A percentile compares a stretch with the other conserved stretches of the same genome.
phyloP scores from a whole-genome alignment of 2,888 invertebrate genomes.

The Tiliacea aurago region DNA sequence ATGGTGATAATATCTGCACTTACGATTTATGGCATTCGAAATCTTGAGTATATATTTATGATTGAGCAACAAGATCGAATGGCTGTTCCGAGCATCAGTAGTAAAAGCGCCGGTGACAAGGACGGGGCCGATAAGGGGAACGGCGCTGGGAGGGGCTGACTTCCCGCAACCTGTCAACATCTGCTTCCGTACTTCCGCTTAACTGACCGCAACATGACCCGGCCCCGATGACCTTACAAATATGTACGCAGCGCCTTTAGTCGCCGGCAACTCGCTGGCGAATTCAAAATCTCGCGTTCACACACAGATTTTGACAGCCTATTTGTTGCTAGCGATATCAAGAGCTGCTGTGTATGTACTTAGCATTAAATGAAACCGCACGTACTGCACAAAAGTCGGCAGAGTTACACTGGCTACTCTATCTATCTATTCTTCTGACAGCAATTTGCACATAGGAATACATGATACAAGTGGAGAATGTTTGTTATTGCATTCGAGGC shows the following conservation, averaged over 20 bases:
- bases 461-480: too few relatives aligned
- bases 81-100: constrained; percentile 68
- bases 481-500: too few relatives aligned
- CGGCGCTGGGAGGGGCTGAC: constrained; percentile 58
- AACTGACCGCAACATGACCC: constrained; percentile 79
- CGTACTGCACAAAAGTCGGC: neutral
- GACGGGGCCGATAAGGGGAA: constrained; percentile 62
- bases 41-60: constrained; percentile 41
- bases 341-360: neutral
- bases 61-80: constrained; percentile 73
- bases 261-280: neutral
- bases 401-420: neutral
- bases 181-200: constrained; percentile 82
- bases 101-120: constrained; percentile 69
- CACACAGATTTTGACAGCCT: neutral
- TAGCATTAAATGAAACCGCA: neutral
- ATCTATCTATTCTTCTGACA: neutral
- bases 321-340: neutral
- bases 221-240: constrained; percentile 71
- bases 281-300: neutral
- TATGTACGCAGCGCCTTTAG: constrained; percentile 39
- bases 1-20: neutral
- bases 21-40: neutral
- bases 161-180: constrained; percentile 78
- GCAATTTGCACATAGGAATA: neutral